Evolutionary conservation across 1,140 invertebrate species (phyloP), one percentile per base, ranked within the genome.

Genomic region (Diabrotica undecimpunctata): DNA sequence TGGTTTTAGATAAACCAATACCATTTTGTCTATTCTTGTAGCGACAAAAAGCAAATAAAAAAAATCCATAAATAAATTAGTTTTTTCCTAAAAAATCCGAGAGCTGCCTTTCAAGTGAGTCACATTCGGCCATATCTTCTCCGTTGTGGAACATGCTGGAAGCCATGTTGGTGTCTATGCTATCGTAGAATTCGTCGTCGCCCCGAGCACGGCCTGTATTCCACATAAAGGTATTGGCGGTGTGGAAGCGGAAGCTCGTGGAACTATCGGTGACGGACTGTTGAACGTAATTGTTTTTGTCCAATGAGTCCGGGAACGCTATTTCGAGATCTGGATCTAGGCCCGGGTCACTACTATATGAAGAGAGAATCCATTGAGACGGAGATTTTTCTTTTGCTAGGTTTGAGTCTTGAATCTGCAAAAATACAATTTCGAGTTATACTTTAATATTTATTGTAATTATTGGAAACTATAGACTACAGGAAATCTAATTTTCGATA

Each of bases 91-190:
- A 75, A 35, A 68, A 67, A 51, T 71, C 64, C 13, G 67, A 70
- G 13, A 72, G 61, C 51, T 74, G 71, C 54, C 71, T 74, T 63
- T 85, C 83, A 36, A 84, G 77, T 5, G 83, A 85, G 69, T 85
- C 83, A 70, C 80, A 83, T 66, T 85, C 83, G 13, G 83, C 83
- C 60, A 85, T 73, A 6, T 81, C 83, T 65, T 85, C 83, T 58
- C 67, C 78, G 64, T 63, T 74, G 52, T 68, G 79, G 59, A 68
- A 79, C 78, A 68, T 80, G 77, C 71, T 81, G 72, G 66, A 79
- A 59, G 71, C 65, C 52, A 82, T 71, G 14, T 79, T 74, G 6
- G 79, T 81, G 69, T 86, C 82, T 52, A 85, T 85, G 70, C 84
- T 85, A 66, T 86, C 84, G 67, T 83, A 85, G 68, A 68, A 77